Base-by-base conservation (phyloP, 2,797 vertebrate species). In the Megalops cyprinoides region DNA sequence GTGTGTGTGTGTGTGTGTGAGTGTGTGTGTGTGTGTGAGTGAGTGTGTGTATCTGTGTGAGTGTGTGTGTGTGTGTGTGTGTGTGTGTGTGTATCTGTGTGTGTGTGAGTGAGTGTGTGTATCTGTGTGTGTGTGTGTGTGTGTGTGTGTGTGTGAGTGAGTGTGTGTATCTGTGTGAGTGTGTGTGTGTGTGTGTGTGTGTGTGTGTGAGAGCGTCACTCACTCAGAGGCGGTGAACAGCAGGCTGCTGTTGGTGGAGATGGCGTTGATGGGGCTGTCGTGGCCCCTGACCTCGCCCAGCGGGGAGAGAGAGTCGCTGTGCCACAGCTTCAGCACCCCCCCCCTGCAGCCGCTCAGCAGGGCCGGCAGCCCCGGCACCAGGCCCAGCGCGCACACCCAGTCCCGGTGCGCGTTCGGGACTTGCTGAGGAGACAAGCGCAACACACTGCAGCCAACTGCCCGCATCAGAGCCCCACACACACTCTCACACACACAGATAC, bases 161-260 rank as follows among this genome's bases (percentile, higher is more conserved):
- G n/a, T n/a, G n/a, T n/a, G n/a, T n/a, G n/a, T n/a, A n/a, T n/a
- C n/a, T n/a, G n/a, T n/a, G n/a, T n/a, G n/a, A n/a, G n/a, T n/a
- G n/a, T n/a, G n/a, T n/a, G n/a, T n/a, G n/a, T 3, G 20, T 53
- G 34, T 48, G 69, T 62, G 76, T 42, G 48, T 10, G 10, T 4
- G 46, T 48, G 46, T 48, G 51, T 14, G 12, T n/a, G 67, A 23
- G 12, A n/a, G n/a, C n/a, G n/a, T n/a, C 67, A 96, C 97, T 98
- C 89, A 99, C 98, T 99, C 97, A 10, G 97, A 94, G 74, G 97
- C 97, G 34, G 97, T 98, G 90, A 99, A 99, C 79, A 98, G 92
- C 51, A 97, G 96, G 90, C 90, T 95, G 87, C 96, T 93, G 91
- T 99, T 99, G 83, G 95, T 93, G 81, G 96, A 96, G 86, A 99